Base-by-base conservation (phyloP, 1,140 invertebrate species). In the Neodiprion pinetum region DNA sequence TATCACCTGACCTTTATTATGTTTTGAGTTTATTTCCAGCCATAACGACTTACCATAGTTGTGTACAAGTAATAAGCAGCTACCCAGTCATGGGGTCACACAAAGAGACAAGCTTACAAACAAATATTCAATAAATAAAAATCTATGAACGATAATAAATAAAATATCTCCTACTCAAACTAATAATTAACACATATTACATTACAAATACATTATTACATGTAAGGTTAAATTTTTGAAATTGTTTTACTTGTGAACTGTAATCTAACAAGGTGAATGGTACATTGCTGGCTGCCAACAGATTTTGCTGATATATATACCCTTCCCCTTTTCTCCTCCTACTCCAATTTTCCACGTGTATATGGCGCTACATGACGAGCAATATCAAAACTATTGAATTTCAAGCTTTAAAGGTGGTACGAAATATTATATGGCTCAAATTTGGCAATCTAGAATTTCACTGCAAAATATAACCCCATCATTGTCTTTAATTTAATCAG, bases 261-360 rank as follows among this genome's bases (percentile, higher is more conserved):
- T 61, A 61, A 14, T 61, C 53, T 61, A 14, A 61, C 53, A 61
- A 61, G n/a, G 53, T 61, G 9, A 17, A 80, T 79, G 80, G 84
- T 85, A 86, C 75, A 80, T 79, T 78, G 75, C 79, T 80, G 67
- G 50, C 76, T 71, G 72, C 73, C 71, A 48, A 80, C 77, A 17
- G 77, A 81, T 79, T 80, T 78, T 53, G 48, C 74, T 49, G 73
- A 73, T 85, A 83, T 84, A 86, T 86, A 69, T 69, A 14, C 67
- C 67, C 40, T 69, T 12, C 10, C 28, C 8, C 11, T 61, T 17
- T 61, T 61, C 53, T 17, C 53, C 47, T 23, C 17, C 68, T 28
- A 47, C 28, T 40, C 28, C 68, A 69, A n/a, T 12, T 69, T n/a
- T 69, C 17, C 17, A 8, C 28, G 5, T 40, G 28, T 40, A 40